Percentiles rank a stretch among this genome's conserved stretches.
These are phyloP conservation scores for Rapana venosa DNA, from an alignment of 2,888 invertebrate species.

Conservation along the genomic window DNA sequence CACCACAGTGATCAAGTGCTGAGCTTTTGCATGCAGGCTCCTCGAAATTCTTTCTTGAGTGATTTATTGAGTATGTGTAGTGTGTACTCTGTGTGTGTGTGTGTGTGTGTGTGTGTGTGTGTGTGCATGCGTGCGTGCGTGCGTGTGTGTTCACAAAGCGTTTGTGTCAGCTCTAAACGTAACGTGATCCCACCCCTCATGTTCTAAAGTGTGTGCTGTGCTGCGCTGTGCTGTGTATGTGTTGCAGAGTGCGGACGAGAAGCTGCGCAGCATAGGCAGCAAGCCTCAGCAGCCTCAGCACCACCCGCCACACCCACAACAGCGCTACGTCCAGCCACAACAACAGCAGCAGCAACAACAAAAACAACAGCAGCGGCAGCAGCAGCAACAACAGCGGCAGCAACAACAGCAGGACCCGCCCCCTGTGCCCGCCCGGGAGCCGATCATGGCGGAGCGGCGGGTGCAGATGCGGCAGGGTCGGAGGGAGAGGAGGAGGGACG, in stretches of 20 bases:
- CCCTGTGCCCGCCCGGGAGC: slow-evolving; percentile 21
- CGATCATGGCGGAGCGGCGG: slow-evolving; percentile 63
- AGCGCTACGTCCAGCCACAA: neutral
- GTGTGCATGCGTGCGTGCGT: no score
- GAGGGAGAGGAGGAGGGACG: slow-evolving; percentile 43
- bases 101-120: no score
- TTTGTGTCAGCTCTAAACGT: no score
- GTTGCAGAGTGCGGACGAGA: slow-evolving; percentile 73
- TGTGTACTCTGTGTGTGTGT: no score
- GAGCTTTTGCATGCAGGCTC: no score
- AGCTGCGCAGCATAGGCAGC: slow-evolving; percentile 66
- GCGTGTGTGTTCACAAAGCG: no score
- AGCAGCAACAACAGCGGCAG: slow-evolving; percentile 9
- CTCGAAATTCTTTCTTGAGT: no score
- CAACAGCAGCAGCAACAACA: slow-evolving; percentile 41
- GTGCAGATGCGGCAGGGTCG: slow-evolving; percentile 58
- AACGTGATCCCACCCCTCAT: no score
- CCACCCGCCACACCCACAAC: neutral
- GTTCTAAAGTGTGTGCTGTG: neutral
- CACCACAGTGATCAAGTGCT: no score
- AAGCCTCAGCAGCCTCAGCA: slow-evolving; percentile 48
- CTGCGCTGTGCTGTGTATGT: neutral
- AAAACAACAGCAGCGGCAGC: slow-evolving; percentile 27
- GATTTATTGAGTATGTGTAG: no score
- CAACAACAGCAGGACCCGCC: neutral